Base-by-base conservation (phyloP, 1,140 invertebrate genomes). In the Sitodiplosis mosellana region DNA sequence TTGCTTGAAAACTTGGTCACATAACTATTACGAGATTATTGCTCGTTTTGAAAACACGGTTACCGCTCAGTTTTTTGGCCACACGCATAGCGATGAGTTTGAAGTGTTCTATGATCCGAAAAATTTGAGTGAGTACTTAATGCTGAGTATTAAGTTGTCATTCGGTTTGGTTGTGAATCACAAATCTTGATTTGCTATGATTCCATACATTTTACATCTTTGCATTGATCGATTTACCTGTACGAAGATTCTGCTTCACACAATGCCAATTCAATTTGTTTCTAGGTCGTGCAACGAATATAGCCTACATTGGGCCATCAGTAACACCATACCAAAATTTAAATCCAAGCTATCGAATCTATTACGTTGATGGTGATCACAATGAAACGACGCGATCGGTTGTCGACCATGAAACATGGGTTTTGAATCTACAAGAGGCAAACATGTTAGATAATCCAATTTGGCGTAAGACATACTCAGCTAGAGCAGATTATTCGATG, bases 341-440 rank as follows among this genome's bases (percentile, higher is more conserved):
- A 33, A 95, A 94, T 74, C 86, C 91, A 1, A 86, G 87, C 4
- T 95, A 91, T 63, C 68, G 89, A 60, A 87, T 95, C 64, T 95
- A 92, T 63, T 86, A 87, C 52, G 75, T 94, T 2, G 91, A 95
- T 62, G 89, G 87, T 14, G 84, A 88, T 67, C 85, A 90, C 64
- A 66, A 77, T 15, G 71, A 78, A 51, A 78, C 81, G 2, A 86
- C 82, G 4, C 72, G 83, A 60, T 8, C 38, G 62, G 83, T 91
- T n/a, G 72, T 92, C 18, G 88, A 94, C 64, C 86, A 89, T 57
- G 84, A 91, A 61, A 87, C 81, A 1, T 93, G 87, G 80, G 81
- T 85, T 17, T 82, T 92, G 77, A 89, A 93, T 63, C 59, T 94
- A 17, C 81, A 85, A 52, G 81, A 88, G 65, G 87, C 87, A 0